Evolutionary conservation across 2,888 invertebrate species (phyloP).

Genomic region (Mantis religiosa): DNA sequence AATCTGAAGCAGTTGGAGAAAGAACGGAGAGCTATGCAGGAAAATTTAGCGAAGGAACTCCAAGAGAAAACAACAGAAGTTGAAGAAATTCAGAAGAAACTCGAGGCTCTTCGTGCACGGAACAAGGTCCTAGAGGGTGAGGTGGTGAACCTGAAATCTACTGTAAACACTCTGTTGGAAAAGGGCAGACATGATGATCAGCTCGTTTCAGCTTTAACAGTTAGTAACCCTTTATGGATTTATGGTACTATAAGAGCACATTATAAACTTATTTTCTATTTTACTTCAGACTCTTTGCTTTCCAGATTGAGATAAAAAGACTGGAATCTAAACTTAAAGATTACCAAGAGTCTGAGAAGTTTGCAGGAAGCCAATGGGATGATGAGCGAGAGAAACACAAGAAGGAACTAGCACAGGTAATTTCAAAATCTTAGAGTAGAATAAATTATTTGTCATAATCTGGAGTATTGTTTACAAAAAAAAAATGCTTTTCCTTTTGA

Average conservation of each 20-base stretch:
- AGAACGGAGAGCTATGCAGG: conserved; percentile 20
- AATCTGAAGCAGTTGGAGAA: conserved; percentile 20
- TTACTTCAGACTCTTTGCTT: neutral
- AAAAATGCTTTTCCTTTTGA: no score
- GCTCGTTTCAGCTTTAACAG: conserved; percentile 59
- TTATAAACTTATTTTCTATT: neutral
- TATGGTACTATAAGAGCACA: neutral
- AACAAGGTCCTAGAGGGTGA: conserved; percentile 66
- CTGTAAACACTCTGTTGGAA: conserved; percentile 56
- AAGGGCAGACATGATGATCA: conserved; percentile 61
- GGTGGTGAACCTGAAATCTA: conserved; percentile 52
- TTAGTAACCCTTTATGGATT: conserved; percentile 36
- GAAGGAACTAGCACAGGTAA: neutral
- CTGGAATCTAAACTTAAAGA: neutral
- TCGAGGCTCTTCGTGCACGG: conserved; percentile 64
- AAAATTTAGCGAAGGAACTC: conserved; percentile 19
- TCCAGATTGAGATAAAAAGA: neutral
- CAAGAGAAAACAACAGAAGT: conserved; percentile 29
- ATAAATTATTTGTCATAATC: no score
- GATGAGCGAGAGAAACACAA: neutral
- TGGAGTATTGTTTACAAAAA: no score
- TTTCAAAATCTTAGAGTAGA: neutral
- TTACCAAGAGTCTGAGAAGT: neutral
- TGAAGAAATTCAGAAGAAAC: conserved; percentile 42
- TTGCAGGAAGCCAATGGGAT: neutral